Evolutionary conservation across 2,888 invertebrate species (phyloP), one percentile per base, ranked within the genome.

Genomic region (Pristionchus entomophagus): DNA sequence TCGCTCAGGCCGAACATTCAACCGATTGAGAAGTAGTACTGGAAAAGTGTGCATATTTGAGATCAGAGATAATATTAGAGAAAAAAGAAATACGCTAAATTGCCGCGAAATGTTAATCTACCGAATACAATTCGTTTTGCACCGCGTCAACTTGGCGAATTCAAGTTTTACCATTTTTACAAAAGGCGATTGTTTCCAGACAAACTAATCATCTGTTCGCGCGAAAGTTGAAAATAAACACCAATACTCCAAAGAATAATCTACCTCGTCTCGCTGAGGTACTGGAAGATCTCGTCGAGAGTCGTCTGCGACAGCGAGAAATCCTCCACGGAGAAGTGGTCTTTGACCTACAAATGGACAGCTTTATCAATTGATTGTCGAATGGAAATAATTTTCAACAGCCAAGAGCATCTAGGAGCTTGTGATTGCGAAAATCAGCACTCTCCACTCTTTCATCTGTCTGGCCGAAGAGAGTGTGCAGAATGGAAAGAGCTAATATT

Each of bases 251-350:
- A 17, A 22, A 14, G 8, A 56, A 56, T 17, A 56, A n/a, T 17
- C 29, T 3, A 80, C 49, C 80, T 80, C 6, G 51, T 80, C 49
- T 49, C 80, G 22, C 29, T 29, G 19, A 90, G 85, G 32, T 87
- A 87, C 53, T 89, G 90, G 87, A 92, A 92, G 10, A 92, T 90
- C 53, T 92, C 92, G 88, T 92, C 92, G 14, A 92, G 88, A 0
- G 92, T 91, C 10, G 92, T 88, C 86, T 92, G 92, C 29, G 91
- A 91, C 14, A 91, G 87, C 2, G 91, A 89, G 86, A 89, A 91
- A 86, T 91, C 91, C 51, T 91, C 89, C 49, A 91, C 84, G 41
- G 86, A 51, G 62, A 86, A 87, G 53, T 35, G 51, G 29, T 81
- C 56, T 80, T 88, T 90, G 32, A 88, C 84, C 89, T 90, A 83